Evolutionary conservation across 92 coral and sea anemone species (phyloP), one percentile per base, ranked within the genome.

Genomic region (Epizoanthus stellaris): DNA sequence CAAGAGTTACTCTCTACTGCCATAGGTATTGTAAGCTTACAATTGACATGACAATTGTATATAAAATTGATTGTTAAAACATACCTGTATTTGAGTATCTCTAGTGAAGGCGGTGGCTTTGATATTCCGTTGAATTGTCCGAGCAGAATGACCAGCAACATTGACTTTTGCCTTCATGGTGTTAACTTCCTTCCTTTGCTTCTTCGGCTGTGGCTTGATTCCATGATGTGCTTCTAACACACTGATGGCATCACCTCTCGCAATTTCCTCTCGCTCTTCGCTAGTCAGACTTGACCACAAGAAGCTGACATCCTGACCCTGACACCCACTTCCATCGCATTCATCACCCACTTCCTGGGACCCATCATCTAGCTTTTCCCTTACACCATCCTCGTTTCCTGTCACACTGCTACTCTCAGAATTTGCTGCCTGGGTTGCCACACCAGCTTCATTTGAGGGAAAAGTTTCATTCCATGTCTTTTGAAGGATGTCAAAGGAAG

Each of bases 161-260:
- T 89, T 85, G 39, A 89, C 87, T 89, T 86, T 86, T 12, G 90
- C 92, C 81, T 89, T 88, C 82, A 83, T 73, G 6, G 90, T 70
- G 53, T 87, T 85, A 11, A 23, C 38, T 15, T 82, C 40, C 53
- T 80, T 80, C 70, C 16, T 58, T 9, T n/a, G 21, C 57, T 58
- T 43, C 69, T 56, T 69, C 68, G 67, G 86, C 72, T 86, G 87
- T 5, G 86, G 90, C 21, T 34, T 67, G 16, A 85, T 53, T 62
- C 88, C 88, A 76, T 67, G 63, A 21, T 76, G 60, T 52, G 47
- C 47, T 66, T 42, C 75, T 77, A 70, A 16, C 39, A 76, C 72
- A 60, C 85, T 36, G 70, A 66, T 76, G 67, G 57, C 56, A 64
- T 86, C 85, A 39, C 89, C 89, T 11, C 56, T 16, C 14, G 58